Evolutionary conservation across 2,888 invertebrate species (phyloP).

Genomic region (Pyralis farinalis): DNA sequence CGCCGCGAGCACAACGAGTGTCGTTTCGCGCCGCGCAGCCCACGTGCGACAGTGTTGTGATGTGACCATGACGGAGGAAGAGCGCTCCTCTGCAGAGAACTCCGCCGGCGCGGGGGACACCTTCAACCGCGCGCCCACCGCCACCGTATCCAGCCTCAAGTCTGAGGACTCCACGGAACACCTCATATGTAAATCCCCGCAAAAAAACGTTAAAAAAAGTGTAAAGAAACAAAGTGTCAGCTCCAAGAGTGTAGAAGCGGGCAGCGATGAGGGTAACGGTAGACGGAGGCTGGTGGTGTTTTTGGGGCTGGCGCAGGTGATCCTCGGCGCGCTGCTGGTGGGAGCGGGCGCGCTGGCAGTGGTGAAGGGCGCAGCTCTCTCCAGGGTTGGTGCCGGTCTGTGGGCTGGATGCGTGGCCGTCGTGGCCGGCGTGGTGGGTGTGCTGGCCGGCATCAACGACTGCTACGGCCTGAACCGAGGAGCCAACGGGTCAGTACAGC

Average conservation of each 20-base stretch:
- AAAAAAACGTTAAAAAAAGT: slow-evolving; percentile 41
- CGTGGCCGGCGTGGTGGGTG: slow-evolving; percentile 82
- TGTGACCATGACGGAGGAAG: slow-evolving; percentile 30
- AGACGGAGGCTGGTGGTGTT: slow-evolving; percentile 66
- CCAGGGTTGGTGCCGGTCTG: slow-evolving; percentile 83
- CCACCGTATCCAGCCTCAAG: slow-evolving; percentile 71
- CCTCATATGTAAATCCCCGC: slow-evolving; percentile 79
- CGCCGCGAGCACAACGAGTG: background rate
- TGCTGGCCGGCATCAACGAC: slow-evolving; percentile 81
- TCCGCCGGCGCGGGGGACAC: slow-evolving; percentile 39
- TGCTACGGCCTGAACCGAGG: slow-evolving; percentile 68
- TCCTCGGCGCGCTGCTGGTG: slow-evolving; percentile 82
- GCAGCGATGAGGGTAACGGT: slow-evolving; percentile 37
- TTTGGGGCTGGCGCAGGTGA: slow-evolving; percentile 81
- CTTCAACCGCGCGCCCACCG: slow-evolving; percentile 46
- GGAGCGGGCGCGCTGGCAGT: slow-evolving; percentile 83
- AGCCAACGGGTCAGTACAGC: slow-evolving; percentile 50
- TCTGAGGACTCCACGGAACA: slow-evolving; percentile 81
- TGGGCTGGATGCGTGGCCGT: slow-evolving; percentile 85
- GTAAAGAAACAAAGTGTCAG: slow-evolving; percentile 59
- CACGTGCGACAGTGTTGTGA: slow-evolving; percentile 22
- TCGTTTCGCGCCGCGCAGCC: background rate
- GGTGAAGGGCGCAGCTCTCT: slow-evolving; percentile 81
- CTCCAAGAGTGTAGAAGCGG: slow-evolving; percentile 65
- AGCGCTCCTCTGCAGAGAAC: slow-evolving; percentile 24